Base-by-base conservation (phyloP, 2,113 vertebrate genomes). In the Tympanuchus pallidicinctus region DNA sequence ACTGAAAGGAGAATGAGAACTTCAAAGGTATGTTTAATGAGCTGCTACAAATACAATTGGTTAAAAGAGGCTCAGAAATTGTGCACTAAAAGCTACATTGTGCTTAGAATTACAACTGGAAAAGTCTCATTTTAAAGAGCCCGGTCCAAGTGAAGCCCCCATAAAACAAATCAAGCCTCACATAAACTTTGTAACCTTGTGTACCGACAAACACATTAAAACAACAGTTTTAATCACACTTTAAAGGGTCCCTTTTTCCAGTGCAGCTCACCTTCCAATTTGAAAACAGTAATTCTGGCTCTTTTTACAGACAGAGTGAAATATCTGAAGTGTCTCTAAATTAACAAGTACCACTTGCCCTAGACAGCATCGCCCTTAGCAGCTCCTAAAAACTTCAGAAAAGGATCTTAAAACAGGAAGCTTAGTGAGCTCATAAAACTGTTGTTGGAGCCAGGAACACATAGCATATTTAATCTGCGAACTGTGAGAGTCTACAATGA, bases 381-480 rank as follows among this genome's bases (percentile, higher is more conserved):
- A 98, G 97, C 97, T 98, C 98, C 98, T 98, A 98, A 98, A 98
- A 98, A 98, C 98, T 98, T 96, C 97, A 97, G 98, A 98, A 97
- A 97, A 97, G 97, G 98, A 98, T 98, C 98, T 98, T 98, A 97
- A 98, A 98, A 97, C 98, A 98, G 98, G 98, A 99, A 98, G 98
- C 98, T 98, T 98, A 98, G 98, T 95, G 98, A 98, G 98, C 98
- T 98, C 98, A 98, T 98, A 98, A 98, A 98, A 98, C 97, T 97
- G 97, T 97, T 97, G 97, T 96, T 98, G 98, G 97, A 98, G 97
- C 98, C 97, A 98, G 98, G 98, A 99, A 99, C 98, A 99, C 98
- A 99, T 98, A 99, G 98, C 99, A 99, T 99, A 99, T 99, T 99
- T 99, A 99, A 99, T 99, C 98, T 98, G 98, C 98, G 98, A 98